These are phyloP conservation scores for Drosophila nigricruria DNA, from an alignment of 2,888 invertebrate species.

Conservation along the genomic window DNA sequence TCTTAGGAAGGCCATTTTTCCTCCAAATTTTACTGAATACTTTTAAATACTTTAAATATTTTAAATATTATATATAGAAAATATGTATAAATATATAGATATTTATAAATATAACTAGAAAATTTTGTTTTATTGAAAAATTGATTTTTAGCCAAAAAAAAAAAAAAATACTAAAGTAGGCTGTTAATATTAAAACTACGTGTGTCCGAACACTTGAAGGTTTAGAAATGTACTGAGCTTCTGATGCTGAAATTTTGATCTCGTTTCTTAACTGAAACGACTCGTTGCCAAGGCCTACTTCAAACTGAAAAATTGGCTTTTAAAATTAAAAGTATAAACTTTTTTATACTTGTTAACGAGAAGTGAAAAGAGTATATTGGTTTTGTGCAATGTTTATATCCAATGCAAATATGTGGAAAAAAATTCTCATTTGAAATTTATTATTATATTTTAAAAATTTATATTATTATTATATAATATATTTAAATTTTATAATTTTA, in stretches of 20 bases:
- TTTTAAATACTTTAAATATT: neutral
- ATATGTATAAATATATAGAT: neutral
- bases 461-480: too few relatives aligned
- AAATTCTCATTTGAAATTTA: too few relatives aligned
- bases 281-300: neutral
- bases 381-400: neutral
- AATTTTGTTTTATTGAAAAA: neutral
- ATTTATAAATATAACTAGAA: neutral
- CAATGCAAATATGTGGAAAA: too few relatives aligned
- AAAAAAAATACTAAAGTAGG: neutral
- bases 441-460: too few relatives aligned
- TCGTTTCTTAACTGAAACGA: neutral
- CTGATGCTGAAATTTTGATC: neutral
- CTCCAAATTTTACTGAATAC: neutral
- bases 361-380: neutral
- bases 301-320: neutral
- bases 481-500: too few relatives aligned
- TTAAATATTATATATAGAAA: neutral
- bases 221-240: slow-evolving; percentile 7
- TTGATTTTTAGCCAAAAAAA: neutral
- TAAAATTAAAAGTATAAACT: too few relatives aligned
- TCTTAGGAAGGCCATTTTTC: neutral
- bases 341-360: neutral
- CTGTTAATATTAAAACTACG: slow-evolving; percentile 7
- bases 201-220: slow-evolving; percentile 8